Conservation (phyloP, 2,888 invertebrate genomes). For the Thelaira solivaga region DNA sequence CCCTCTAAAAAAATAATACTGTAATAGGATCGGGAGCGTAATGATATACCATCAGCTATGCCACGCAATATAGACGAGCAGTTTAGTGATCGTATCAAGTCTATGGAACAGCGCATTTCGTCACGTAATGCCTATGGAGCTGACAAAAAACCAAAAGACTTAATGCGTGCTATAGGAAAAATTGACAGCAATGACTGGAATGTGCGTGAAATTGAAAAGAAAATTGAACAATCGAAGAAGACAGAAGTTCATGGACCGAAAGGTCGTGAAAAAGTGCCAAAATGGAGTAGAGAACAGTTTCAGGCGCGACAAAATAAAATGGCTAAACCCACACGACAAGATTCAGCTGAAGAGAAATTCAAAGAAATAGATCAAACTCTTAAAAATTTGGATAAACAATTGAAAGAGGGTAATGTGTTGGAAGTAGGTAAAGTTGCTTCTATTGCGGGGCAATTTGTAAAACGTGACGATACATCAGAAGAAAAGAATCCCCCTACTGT, state of each 20-base stretch:
- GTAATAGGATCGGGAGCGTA: slow-evolving; percentile 76
- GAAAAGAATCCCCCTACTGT: slow-evolving; percentile 72
- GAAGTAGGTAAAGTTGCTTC: slow-evolving; percentile 88
- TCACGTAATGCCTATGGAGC: slow-evolving; percentile 79
- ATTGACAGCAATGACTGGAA: slow-evolving; percentile 95
- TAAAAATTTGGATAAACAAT: slow-evolving; percentile 83
- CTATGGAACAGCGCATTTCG: slow-evolving; percentile 88
- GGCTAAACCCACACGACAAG: slow-evolving; percentile 82
- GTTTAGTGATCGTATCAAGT: slow-evolving; percentile 80
- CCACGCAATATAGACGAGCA: slow-evolving; percentile 75
- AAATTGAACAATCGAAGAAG: slow-evolving; percentile 82
- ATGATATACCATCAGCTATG: slow-evolving; percentile 75
- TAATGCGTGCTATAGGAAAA: slow-evolving; percentile 91
- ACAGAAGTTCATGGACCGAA: slow-evolving; percentile 76
- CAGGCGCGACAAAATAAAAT: slow-evolving; percentile 84
- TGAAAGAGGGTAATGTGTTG: slow-evolving; percentile 86
- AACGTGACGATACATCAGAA: slow-evolving; percentile 76
- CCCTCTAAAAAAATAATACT: slow-evolving; percentile 51
- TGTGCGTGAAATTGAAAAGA: slow-evolving; percentile 91
- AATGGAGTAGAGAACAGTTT: slow-evolving; percentile 91
- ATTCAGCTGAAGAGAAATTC: slow-evolving; percentile 80
- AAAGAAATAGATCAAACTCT: slow-evolving; percentile 85
- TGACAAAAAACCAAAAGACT: slow-evolving; percentile 89
- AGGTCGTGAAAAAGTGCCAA: slow-evolving; percentile 87
- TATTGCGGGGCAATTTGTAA: slow-evolving; percentile 87